Evolutionary conservation across 2,113 vertebrate genomes (phyloP).

Genomic region (Phalacrocorax carbo): DNA sequence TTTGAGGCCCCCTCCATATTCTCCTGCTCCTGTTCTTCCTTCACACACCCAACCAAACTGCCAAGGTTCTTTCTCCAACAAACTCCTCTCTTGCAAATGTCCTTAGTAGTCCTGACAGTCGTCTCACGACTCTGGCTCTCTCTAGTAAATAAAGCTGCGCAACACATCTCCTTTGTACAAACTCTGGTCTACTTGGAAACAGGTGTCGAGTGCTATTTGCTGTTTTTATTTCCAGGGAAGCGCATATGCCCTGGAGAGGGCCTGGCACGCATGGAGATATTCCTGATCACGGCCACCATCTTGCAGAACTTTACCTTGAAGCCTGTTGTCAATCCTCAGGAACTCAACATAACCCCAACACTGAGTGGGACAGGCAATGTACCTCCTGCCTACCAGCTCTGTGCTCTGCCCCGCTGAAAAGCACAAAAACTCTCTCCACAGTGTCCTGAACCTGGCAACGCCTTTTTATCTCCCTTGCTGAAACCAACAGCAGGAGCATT

Average conservation of each 20-base stretch:
- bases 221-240: slow-evolving; percentile 60
- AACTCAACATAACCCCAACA: not conserved
- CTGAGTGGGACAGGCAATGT: not conserved
- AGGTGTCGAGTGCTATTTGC: not conserved
- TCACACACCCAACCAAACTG: not conserved
- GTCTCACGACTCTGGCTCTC: not conserved
- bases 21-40: not conserved
- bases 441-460: not conserved
- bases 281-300: slow-evolving; percentile 16
- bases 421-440: not conserved
- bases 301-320: slow-evolving; percentile 70
- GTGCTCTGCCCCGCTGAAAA: slow-evolving; percentile 22
- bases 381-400: slow-evolving; percentile 23
- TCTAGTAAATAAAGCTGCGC: not conserved
- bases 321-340: slow-evolving; percentile 7
- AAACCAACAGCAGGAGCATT: not conserved
- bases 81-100: not conserved
- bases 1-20: accelerated
- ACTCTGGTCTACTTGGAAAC: not conserved
- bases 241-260: slow-evolving; percentile 53
- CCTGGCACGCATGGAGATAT: slow-evolving; percentile 68
- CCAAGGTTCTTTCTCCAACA: not conserved
- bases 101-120: not conserved
- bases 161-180: not conserved
- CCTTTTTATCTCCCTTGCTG: not conserved